These are phyloP conservation scores for Machimus atricapillus DNA, from an alignment of 2,888 invertebrate species.

Conservation along the genomic window DNA sequence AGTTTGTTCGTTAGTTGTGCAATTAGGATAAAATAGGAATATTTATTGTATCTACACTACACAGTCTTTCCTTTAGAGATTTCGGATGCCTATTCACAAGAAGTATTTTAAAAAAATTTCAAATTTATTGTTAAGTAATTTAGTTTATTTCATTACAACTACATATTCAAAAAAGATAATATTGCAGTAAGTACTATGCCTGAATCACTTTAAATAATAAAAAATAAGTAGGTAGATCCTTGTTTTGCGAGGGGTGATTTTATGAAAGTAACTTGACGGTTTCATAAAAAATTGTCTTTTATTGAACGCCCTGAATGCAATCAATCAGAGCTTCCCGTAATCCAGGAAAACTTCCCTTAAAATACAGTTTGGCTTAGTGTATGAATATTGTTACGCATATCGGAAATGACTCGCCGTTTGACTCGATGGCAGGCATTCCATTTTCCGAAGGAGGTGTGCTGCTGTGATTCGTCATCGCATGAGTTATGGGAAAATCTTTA, in stretches of 20 bases:
- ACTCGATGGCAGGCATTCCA: neutral
- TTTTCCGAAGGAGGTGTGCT: neutral
- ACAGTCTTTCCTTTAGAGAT: too few species aligned
- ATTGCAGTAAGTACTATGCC: too few species aligned
- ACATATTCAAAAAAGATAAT: too few species aligned
- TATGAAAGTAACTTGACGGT: neutral
- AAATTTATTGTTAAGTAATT: too few species aligned
- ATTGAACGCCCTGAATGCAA: neutral
- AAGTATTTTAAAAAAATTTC: too few species aligned
- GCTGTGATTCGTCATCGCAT: neutral
- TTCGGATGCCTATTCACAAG: too few species aligned
- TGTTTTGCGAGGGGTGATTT: neutral
- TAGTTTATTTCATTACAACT: too few species aligned
- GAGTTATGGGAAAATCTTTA: conserved; percentile 29
- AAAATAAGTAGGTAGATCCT: neutral
- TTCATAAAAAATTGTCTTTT: neutral
- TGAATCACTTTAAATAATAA: neutral
- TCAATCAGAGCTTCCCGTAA: neutral
- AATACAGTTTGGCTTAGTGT: neutral
- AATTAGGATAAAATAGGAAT: too few species aligned
- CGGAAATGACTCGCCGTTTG: neutral
- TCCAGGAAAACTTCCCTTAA: neutral
- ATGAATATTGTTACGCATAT: neutral
- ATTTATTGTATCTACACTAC: too few species aligned
- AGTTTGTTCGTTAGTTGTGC: too few species aligned